phyloP scores from a whole-genome alignment of 2,888 invertebrate species.

The Boloria selene region DNA sequence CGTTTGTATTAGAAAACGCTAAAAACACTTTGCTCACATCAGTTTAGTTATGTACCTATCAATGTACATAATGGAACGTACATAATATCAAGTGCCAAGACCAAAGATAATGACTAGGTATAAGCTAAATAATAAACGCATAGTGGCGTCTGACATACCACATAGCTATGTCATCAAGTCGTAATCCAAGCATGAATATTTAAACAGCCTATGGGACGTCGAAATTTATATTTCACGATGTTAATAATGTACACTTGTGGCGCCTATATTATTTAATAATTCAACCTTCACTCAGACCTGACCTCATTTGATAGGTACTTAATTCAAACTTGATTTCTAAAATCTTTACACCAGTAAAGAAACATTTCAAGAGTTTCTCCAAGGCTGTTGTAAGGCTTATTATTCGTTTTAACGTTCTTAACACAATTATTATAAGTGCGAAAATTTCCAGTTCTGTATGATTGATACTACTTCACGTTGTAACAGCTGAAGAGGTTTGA shows the following conservation, averaged over 20 bases:
- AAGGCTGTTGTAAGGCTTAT: no score
- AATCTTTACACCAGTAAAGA: conserved; percentile 1
- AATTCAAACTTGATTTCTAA: conserved; percentile 16
- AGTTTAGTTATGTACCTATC: no score
- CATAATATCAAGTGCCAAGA: neutral
- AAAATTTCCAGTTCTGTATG: no score
- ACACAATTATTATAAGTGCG: no score
- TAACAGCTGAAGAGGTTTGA: no score
- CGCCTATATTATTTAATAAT: conserved; percentile 37
- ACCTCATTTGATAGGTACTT: conserved; percentile 33
- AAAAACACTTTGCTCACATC: no score
- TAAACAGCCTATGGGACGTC: conserved; percentile 27
- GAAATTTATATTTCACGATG: conserved; percentile 31
- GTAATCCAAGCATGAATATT: conserved; percentile 37
- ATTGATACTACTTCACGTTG: no score
- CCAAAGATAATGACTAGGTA: neutral
- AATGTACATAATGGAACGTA: neutral
- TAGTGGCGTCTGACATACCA: conserved; percentile 1
- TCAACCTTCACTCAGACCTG: conserved; percentile 32
- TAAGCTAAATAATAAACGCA: conserved; percentile 6
- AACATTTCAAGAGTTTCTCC: neutral
- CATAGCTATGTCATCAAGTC: conserved; percentile 16
- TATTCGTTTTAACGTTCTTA: no score
- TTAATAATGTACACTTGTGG: conserved; percentile 33
- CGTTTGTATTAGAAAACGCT: no score